Base-by-base conservation (phyloP, 2,888 invertebrate genomes). In the Tinea semifulvella region DNA sequence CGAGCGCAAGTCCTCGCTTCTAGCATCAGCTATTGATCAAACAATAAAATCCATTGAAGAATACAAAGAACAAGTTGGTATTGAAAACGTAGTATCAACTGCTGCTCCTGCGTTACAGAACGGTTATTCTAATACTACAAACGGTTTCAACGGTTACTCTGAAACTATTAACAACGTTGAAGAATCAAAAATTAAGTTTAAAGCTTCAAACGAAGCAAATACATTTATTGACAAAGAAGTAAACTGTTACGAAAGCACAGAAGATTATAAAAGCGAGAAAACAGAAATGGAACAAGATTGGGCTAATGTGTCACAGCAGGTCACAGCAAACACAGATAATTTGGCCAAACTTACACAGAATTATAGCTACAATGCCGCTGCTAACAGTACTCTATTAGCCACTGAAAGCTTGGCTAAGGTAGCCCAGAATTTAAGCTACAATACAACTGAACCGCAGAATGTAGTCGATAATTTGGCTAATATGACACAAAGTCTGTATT, bases 1-100 rank as follows among this genome's bases (percentile, higher is more conserved):
- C 8, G 68, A 65, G 50, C 58, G 72, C 45, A 73, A 68, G 49
- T 75, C 77, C 1, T 69, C 74, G 0, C 65, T 74, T 1, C 63
- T 79, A 2, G 69, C 77, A 1, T 74, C 75, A 46, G 79, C 73
- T 0, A 79, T 79, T 27, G 76, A 76, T 27, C 57, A 74, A 56
- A 79, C 79, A 0, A 71, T 76, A 5, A 72, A 70, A 50, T 68
- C 67, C 47, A 79, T 79, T 49, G 74, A 77, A 58, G 73, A 72
- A 49, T 79, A 79, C 45, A 79, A 77, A 58, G 70, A 72, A 55
- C 68, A 75, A 50, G 72, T 69, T 0, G 77, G 71, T 1, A 67
- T 75, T 10, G 63, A 55, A 49, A 53, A 52, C 2, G 55, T 50
- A 20, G 31, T 52, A 26, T n/a, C 10, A 31, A 31, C 31, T n/a